Conservation (phyloP, 1,140 invertebrate genomes). For the Eufriesea mexicana region DNA sequence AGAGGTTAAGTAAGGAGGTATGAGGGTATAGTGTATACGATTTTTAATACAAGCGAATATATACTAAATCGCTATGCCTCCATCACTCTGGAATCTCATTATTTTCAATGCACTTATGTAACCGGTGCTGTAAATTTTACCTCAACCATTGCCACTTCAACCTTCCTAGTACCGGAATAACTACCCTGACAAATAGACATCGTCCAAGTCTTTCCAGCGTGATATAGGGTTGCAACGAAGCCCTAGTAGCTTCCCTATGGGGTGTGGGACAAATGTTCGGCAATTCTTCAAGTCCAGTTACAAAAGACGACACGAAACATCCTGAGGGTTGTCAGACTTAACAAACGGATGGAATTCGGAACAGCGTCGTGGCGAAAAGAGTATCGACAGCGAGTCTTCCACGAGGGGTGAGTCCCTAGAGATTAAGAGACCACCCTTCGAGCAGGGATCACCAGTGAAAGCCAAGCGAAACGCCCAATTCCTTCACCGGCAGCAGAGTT, state of each 20-base stretch:
- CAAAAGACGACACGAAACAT: not conserved
- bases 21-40: no score
- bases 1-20: no score
- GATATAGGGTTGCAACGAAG: no score
- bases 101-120: no score
- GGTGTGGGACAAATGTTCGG: not conserved
- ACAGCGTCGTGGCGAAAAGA: not conserved
- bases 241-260: no score
- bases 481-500: not conserved
- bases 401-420: not conserved
- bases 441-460: not conserved
- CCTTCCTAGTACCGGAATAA: not conserved
- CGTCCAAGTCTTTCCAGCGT: not conserved
- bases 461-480: slow-evolving; percentile 10
- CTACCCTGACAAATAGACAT: not conserved
- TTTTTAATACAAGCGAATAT: no score
- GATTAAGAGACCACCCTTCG: not conserved
- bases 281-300: slow-evolving; percentile 12
- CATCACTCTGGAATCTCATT: no score
- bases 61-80: no score
- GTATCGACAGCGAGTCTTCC: not conserved
- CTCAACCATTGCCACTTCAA: no score
- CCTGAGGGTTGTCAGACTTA: slow-evolving; percentile 5
- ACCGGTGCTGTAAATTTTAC: not conserved
- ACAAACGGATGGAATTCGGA: slow-evolving; percentile 9